phyloP scores from a whole-genome alignment of 2,113 vertebrate genomes.

The Hymenochirus boettgeri region DNA sequence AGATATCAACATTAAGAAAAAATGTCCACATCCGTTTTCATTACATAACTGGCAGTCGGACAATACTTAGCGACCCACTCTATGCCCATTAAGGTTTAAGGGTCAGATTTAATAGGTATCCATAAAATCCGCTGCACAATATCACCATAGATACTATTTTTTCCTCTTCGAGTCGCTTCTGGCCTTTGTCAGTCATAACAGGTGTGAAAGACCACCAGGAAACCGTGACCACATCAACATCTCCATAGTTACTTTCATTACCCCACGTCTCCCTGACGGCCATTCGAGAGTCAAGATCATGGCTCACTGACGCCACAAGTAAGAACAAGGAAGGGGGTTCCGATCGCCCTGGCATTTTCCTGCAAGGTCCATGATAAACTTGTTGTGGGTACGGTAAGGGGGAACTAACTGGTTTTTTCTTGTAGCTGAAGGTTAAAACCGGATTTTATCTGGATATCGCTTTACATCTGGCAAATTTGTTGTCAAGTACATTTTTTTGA shows the following conservation, averaged over 20 bases:
- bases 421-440: too few relatives aligned
- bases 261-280: too few relatives aligned
- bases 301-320: slow-evolving; percentile 11
- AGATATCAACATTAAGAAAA: slow-evolving; percentile 41
- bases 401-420: too few relatives aligned
- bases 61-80: too few relatives aligned
- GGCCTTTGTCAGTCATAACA: accelerated
- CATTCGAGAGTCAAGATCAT: too few relatives aligned
- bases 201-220: slow-evolving; percentile 30
- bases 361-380: slow-evolving; percentile 39
- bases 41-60: too few relatives aligned
- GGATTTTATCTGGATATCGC: too few relatives aligned
- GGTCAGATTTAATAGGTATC: slow-evolving; percentile 39
- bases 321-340: slow-evolving; percentile 29
- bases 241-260: too few relatives aligned
- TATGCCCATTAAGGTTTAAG: slow-evolving; percentile 42
- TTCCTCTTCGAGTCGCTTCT: background rate
- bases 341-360: slow-evolving; percentile 31
- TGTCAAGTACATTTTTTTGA: too few relatives aligned
- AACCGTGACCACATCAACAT: accelerated
- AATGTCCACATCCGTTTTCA: slow-evolving; percentile 38
- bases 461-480: too few relatives aligned
- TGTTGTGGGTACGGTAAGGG: too few relatives aligned
- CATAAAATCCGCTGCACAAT: slow-evolving; percentile 46
- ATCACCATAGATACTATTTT: background rate